These are phyloP conservation scores for Nyctibius bracteatus DNA, from an alignment of 2,113 vertebrate species.

Conservation along the genomic window DNA sequence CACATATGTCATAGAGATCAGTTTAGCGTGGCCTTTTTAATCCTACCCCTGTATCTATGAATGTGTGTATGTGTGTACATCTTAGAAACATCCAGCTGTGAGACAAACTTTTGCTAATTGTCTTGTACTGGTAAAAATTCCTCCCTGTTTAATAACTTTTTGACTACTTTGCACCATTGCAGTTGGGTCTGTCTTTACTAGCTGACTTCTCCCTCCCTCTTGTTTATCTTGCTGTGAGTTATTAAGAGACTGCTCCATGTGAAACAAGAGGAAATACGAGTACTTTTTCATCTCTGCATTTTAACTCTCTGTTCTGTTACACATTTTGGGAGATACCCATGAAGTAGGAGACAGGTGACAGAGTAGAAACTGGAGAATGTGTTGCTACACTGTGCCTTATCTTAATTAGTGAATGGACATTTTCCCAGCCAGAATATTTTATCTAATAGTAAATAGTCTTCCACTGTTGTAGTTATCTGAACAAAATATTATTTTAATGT, in stretches of 20 bases:
- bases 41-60: not conserved
- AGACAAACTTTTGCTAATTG: not conserved
- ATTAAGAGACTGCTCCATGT: not conserved
- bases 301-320: not conserved
- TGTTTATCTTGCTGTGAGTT: conserved; percentile 28
- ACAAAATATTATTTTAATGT: not conserved
- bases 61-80: not conserved
- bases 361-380: not conserved
- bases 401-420: not conserved
- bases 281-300: not conserved
- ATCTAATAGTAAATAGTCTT: not conserved
- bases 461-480: not conserved
- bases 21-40: not conserved
- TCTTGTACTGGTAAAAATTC: not conserved
- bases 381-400: not conserved
- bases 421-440: not conserved
- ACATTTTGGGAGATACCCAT: not conserved
- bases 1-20: not conserved
- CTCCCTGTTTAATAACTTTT: not conserved
- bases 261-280: conserved; percentile 18
- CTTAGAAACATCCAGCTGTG: not conserved
- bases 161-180: not conserved
- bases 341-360: not conserved
- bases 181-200: not conserved
- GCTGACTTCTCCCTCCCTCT: not conserved